phyloP scores from a whole-genome alignment of 2,888 invertebrate genomes.

The Hirtodrosophila confusa region DNA sequence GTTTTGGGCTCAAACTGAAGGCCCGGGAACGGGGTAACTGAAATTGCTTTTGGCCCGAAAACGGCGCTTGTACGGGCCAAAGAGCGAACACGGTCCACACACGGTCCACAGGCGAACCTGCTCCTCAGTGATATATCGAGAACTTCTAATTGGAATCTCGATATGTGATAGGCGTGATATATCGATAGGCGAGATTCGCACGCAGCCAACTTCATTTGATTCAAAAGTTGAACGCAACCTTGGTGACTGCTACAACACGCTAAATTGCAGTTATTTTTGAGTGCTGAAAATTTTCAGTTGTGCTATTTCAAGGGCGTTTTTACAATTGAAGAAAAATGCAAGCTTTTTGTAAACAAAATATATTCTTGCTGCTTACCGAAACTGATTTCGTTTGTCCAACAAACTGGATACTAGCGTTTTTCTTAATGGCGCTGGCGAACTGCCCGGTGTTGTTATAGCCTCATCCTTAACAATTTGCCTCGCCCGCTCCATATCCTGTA shows the following conservation, averaged over 20 bases:
- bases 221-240: neutral
- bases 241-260: slow-evolving; percentile 28
- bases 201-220: neutral
- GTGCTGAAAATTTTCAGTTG: neutral
- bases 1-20: too few species aligned
- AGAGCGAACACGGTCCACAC: too few species aligned
- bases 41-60: too few species aligned
- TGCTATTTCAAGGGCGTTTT: slow-evolving; percentile 29
- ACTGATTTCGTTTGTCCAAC: slow-evolving; percentile 61
- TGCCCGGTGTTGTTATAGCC: slow-evolving; percentile 16
- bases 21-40: too few species aligned
- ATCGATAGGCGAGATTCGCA: slow-evolving; percentile 16
- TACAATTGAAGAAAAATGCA: slow-evolving; percentile 5
- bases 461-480: slow-evolving; percentile 47
- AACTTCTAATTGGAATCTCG: neutral
- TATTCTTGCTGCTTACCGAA: slow-evolving; percentile 55
- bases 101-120: too few species aligned
- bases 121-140: too few species aligned
- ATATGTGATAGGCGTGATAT: neutral
- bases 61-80: too few species aligned
- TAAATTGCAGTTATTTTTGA: slow-evolving; percentile 24
- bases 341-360: neutral
- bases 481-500: slow-evolving; percentile 57
- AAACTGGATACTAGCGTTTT: slow-evolving; percentile 40
- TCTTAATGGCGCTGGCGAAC: slow-evolving; percentile 34